phyloP scores from a whole-genome alignment of 2,113 vertebrate genomes.

The Melanerpes formicivorus region DNA sequence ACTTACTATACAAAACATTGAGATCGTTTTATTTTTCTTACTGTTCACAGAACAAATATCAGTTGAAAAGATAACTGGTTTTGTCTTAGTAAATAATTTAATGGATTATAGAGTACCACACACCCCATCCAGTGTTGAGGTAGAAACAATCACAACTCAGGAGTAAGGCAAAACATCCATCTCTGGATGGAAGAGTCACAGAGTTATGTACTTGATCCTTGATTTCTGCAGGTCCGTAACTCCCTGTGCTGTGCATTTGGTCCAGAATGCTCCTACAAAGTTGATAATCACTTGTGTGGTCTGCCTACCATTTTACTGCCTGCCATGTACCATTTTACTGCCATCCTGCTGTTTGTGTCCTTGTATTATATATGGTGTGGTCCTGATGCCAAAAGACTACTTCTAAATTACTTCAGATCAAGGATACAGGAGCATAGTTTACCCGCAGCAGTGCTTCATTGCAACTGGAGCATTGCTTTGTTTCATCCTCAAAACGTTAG shows the following conservation, averaged over 20 bases:
- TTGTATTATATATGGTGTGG: too few relatives aligned
- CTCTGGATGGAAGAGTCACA: background rate
- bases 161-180: background rate
- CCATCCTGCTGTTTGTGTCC: background rate
- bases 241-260: background rate
- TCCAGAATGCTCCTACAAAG: background rate
- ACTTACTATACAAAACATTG: background rate
- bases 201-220: background rate
- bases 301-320: too few relatives aligned
- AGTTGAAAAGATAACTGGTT: background rate
- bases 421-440: background rate
- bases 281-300: background rate
- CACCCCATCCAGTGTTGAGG: background rate
- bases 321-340: background rate
- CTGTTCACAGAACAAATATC: background rate
- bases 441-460: background rate
- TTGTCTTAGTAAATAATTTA: background rate
- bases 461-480: rapidly evolving
- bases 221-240: background rate
- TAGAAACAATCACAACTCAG: background rate
- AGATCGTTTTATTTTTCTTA: background rate
- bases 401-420: background rate
- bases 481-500: background rate
- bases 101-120: background rate
- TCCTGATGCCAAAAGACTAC: background rate